These are phyloP conservation scores for Crepidodera aurea DNA, from an alignment of 2,888 invertebrate species.

Conservation along the genomic window DNA sequence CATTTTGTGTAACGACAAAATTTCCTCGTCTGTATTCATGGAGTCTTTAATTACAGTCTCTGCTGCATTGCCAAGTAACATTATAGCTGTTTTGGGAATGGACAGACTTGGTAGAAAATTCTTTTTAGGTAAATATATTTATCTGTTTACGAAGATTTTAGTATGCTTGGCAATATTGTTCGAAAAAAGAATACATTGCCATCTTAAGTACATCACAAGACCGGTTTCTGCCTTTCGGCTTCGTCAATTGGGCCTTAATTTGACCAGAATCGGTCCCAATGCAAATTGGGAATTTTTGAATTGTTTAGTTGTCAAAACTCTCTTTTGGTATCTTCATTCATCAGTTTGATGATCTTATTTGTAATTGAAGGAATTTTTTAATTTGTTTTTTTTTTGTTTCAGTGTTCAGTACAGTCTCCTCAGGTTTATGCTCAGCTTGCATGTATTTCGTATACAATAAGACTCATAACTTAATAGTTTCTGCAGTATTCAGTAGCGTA, in stretches of 20 bases:
- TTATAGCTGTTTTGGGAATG: conserved; percentile 83
- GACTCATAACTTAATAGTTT: conserved; percentile 81
- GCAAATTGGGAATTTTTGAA: no score
- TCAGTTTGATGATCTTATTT: no score
- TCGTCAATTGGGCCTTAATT: no score
- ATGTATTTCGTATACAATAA: conserved; percentile 88
- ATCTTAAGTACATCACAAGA: no score
- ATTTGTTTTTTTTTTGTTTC: conserved; percentile 58
- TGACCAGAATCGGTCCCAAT: no score
- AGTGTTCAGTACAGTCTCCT: conserved; percentile 87
- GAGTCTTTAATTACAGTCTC: conserved; percentile 88
- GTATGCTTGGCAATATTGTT: no score
- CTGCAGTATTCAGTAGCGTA: conserved; percentile 86
- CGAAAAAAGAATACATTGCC: no score
- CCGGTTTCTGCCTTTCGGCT: no score
- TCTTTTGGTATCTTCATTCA: no score
- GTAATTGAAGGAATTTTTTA: no score
- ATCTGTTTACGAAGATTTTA: not conserved
- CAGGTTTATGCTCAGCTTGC: conserved; percentile 82
- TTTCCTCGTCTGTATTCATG: conserved; percentile 81
- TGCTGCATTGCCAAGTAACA: conserved; percentile 85
- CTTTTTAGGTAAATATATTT: conserved; percentile 70
- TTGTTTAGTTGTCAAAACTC: no score
- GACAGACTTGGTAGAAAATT: conserved; percentile 86
- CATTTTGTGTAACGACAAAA: conserved; percentile 73